Conservation (phyloP, 2,888 invertebrate species). For the Anoplius nigerrimus region DNA sequence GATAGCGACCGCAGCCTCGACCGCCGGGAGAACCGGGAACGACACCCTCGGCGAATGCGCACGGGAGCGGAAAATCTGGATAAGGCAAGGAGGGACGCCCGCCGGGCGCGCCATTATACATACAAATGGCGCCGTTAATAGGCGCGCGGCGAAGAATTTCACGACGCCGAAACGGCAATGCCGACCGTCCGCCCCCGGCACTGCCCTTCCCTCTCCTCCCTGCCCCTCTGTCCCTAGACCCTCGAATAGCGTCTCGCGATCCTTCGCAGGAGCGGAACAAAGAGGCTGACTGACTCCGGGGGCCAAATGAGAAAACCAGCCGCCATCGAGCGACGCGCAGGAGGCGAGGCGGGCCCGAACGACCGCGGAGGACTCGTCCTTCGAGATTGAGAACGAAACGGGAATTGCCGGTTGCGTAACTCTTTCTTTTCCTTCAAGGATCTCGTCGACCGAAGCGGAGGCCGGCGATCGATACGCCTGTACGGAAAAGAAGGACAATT, state of each 20-base stretch:
- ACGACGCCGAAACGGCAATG: neutral
- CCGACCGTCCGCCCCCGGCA: no score
- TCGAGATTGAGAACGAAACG: neutral
- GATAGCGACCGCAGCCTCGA: no score
- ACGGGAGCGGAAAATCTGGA: constrained; percentile 30
- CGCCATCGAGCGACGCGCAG: constrained; percentile 15
- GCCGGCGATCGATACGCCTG: neutral
- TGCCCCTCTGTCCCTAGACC: neutral
- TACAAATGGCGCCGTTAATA: constrained; percentile 37
- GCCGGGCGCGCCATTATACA: constrained; percentile 34
- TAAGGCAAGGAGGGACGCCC: constrained; percentile 17
- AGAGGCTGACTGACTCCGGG: constrained; percentile 16
- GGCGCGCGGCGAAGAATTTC: constrained; percentile 1
- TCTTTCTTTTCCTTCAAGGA: no score
- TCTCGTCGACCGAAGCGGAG: neutral
- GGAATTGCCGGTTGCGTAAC: no score
- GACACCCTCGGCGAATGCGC: neutral
- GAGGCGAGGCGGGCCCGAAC: no score
- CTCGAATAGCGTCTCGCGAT: neutral
- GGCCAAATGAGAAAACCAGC: no score
- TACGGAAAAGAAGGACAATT: no score
- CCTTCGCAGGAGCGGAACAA: constrained; percentile 10
- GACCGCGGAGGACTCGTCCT: constrained; percentile 12
- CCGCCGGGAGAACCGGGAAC: no score
- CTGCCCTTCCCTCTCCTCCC: no score